Evolutionary conservation across 2,113 vertebrate genomes (phyloP).

Genomic region (Muntiacus muntjak): DNA sequence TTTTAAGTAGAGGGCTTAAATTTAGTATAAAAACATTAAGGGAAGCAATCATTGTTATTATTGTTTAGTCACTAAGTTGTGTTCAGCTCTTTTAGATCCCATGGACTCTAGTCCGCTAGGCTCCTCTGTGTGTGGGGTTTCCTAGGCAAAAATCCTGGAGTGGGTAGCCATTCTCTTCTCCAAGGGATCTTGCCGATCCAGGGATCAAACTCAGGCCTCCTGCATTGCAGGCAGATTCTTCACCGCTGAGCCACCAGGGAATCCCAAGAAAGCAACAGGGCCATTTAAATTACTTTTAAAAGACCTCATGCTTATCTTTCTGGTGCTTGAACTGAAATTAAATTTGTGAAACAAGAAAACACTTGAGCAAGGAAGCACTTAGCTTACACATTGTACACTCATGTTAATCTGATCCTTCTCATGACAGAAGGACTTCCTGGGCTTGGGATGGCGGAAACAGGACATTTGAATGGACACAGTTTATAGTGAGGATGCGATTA

Average conservation of each 20-base stretch:
- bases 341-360: conserved; percentile 5
- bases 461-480: background rate
- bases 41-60: background rate
- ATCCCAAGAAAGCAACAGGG: background rate
- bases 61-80: background rate
- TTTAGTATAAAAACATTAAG: background rate
- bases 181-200: background rate
- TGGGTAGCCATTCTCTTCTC: background rate
- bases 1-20: background rate
- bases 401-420: background rate
- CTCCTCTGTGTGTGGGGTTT: background rate
- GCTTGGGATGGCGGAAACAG: background rate
- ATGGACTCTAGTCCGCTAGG: background rate
- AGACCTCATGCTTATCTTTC: background rate
- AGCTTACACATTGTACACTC: background rate
- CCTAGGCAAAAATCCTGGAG: background rate
- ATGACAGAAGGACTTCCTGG: background rate
- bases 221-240: background rate
- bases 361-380: background rate
- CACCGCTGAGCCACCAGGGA: background rate
- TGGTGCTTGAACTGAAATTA: conserved; percentile 26
- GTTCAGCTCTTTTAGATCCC: background rate
- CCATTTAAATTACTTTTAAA: conserved; percentile 2
- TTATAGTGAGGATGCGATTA: background rate
- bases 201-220: background rate